Evolutionary conservation across 2,113 vertebrate genomes (phyloP).

Genomic region (Alethe castanea): DNA sequence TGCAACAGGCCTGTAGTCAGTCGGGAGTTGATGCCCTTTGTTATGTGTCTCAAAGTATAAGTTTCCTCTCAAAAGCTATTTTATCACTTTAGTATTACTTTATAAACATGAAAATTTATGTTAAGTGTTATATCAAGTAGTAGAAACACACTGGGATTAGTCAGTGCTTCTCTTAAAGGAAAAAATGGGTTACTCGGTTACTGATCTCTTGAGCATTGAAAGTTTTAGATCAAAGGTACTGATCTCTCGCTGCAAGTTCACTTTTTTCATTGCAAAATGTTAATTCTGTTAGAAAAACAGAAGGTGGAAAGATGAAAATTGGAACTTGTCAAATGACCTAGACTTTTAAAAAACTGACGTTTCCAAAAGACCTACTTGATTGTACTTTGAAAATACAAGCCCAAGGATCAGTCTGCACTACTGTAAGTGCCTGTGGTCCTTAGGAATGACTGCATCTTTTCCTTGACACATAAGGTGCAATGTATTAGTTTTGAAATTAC

Average conservation of each 20-base stretch:
- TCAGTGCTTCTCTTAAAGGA: not conserved
- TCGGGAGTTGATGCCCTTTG: not conserved
- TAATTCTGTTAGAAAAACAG: not conserved
- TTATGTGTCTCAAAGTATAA: not conserved
- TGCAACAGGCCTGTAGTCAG: not conserved
- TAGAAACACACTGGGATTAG: not conserved
- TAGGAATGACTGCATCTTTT: not conserved
- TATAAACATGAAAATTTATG: not conserved
- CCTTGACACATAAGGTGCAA: not conserved
- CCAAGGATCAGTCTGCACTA: not conserved
- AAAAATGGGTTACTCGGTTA: not conserved
- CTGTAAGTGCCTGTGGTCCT: not conserved
- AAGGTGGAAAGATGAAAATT: not conserved
- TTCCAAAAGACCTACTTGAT: not conserved
- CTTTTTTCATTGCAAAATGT: not conserved
- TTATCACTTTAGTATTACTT: not conserved
- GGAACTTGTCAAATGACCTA: not conserved
- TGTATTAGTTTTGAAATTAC: not conserved
- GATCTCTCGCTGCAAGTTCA: not conserved
- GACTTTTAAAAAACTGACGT: not conserved
- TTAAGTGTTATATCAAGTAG: not conserved
- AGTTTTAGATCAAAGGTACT: not conserved
- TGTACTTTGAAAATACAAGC: not conserved
- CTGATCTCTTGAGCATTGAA: not conserved
- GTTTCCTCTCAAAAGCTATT: not conserved